Percentiles rank a stretch among this genome's conserved stretches.
These are phyloP conservation scores for Nibea coibor DNA, from an alignment of 2,113 vertebrate genomes.

Conservation along the genomic window DNA sequence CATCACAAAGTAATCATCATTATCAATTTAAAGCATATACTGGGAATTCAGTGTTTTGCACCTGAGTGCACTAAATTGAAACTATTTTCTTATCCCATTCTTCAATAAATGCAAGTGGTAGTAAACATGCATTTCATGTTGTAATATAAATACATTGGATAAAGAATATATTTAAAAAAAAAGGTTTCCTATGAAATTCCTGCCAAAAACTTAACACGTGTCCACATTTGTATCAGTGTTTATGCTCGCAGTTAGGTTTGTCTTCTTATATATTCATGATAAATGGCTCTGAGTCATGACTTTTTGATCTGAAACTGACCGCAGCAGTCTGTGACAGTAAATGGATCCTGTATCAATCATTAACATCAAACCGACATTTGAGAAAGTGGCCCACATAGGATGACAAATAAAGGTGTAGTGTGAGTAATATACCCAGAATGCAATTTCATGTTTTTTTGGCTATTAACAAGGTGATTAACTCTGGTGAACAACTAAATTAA, in stretches of 20 bases:
- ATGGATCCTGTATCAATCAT: not conserved
- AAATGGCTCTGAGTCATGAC: not conserved
- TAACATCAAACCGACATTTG: constrained; percentile 24
- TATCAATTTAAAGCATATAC: constrained; percentile 16
- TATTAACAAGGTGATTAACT: constrained; percentile 12
- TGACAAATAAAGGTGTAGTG: not conserved
- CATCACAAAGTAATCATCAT: constrained; percentile 33
- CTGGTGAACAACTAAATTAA: constrained; percentile 2
- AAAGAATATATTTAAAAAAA: not conserved
- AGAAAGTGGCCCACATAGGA: not conserved
- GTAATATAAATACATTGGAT: not conserved
- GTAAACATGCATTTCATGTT: not conserved
- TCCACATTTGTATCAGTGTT: not conserved
- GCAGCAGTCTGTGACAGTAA: not conserved
- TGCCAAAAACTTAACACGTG: not conserved
- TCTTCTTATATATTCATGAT: not conserved
- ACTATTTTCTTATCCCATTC: not conserved
- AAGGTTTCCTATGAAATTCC: not conserved
- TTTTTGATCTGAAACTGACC: constrained; percentile 3
- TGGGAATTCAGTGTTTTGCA: constrained; percentile 16
- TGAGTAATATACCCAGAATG: not conserved
- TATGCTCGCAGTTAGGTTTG: not conserved
- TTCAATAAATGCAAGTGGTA: not conserved
- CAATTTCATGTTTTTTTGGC: not conserved
- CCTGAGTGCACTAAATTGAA: not conserved